phyloP scores from a whole-genome alignment of 2,797 vertebrate species.

The Pyrocephalus nanus region DNA sequence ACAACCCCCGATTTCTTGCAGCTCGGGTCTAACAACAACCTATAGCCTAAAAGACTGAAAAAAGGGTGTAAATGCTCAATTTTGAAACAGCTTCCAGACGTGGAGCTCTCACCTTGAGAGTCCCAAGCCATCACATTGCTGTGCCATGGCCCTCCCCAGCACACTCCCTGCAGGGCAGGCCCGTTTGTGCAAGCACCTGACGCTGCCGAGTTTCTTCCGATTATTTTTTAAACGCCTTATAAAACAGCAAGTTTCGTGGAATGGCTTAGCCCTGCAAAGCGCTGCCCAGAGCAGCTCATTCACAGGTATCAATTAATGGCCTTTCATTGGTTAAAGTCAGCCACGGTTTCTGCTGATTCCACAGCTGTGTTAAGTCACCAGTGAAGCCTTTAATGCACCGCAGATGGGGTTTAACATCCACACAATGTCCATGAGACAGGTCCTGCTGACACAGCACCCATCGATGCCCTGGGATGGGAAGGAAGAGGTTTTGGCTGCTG shows the following conservation, averaged over 20 bases:
- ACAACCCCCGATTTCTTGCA: background rate
- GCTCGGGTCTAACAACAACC: background rate
- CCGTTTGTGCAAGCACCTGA: background rate
- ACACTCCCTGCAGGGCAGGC: background rate
- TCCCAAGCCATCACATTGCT: background rate
- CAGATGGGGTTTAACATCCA: background rate
- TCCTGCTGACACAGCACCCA: constrained; percentile 11
- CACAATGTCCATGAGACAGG: background rate
- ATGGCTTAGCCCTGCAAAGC: background rate
- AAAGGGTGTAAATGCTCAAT: background rate
- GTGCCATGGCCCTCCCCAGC: background rate
- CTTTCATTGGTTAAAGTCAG: constrained; percentile 3
- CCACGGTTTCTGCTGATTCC: constrained; percentile 20
- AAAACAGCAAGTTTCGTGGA: background rate
- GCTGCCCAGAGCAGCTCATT: background rate
- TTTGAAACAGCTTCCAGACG: background rate
- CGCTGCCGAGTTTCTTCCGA: background rate
- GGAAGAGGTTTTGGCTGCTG: constrained; percentile 15
- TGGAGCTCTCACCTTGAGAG: background rate
- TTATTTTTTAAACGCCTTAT: background rate
- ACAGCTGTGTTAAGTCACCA: background rate
- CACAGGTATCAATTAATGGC: background rate
- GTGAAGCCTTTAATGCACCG: background rate
- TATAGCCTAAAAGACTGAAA: background rate
- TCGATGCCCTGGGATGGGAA: background rate